Evolutionary conservation across 2,113 vertebrate genomes (phyloP), one percentile per base, ranked within the genome.

Genomic region (Pygathrix nemaeus): DNA sequence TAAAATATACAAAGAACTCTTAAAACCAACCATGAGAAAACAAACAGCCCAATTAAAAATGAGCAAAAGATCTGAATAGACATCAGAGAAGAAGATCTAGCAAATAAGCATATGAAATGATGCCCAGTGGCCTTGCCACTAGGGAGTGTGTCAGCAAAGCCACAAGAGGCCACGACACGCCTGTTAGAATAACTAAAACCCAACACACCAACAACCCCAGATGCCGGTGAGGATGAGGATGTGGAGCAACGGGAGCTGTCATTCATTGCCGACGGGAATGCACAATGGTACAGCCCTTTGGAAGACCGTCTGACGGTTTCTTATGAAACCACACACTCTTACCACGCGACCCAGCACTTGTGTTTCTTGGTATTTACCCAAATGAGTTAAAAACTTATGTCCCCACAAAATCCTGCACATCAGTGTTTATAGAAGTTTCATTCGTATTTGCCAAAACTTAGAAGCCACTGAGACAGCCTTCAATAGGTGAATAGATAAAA

Each of bases 291-390:
- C 66, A n/a, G 66, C 32, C 32, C 64, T 35, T 25, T 3, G 79
- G 50, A 45, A 27, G 66, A 50, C 35, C 7, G 78, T 17, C 52
- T 8, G 59, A 55, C 76, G 0, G n/a, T 14, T 85, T 17, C 30
- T 50, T 20, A 11, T 32, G 6, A 48, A 25, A 59, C 9, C 30
- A 12, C 48, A 30, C 1, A 35, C 0, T 70, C 40, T 23, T 6
- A 3, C 18, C 9, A 0, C 1, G 1, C 2, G 1, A 48, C 4
- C n/a, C 68, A 3, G 16, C 3, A 1, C 18, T n/a, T 64, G 2
- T 3, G 18, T 8, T 40, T 45, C 78, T 85, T 23, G 4, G 21
- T 43, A 17, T 32, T 72, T 35, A 18, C 16, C 50, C 11, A 32
- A 38, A 40, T 17, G 18, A 48, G 23, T 20, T 75, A 21, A 72